Evolutionary conservation across 1,140 invertebrate genomes (phyloP).

Genomic region (Aphelenchoides besseyi): DNA sequence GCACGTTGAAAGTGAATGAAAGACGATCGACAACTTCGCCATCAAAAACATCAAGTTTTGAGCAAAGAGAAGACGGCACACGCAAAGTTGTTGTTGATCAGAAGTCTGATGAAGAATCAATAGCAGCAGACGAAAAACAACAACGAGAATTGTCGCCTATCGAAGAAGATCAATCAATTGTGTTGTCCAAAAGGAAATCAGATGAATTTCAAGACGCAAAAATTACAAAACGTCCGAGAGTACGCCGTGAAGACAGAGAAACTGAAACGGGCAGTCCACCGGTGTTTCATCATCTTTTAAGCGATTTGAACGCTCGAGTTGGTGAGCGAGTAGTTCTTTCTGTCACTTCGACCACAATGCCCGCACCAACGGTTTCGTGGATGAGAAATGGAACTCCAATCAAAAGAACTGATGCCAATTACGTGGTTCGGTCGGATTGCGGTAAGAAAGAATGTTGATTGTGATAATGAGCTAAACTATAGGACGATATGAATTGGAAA

Average conservation of each 20-base stretch:
- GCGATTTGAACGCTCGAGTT: conserved; percentile 15
- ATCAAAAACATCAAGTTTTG: not conserved
- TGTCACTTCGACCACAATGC: conserved; percentile 25
- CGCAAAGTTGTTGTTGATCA: too few relatives aligned
- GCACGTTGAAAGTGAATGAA: not conserved
- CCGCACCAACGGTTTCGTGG: conserved; percentile 29
- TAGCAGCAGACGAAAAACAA: not conserved
- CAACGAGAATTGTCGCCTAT: too few relatives aligned
- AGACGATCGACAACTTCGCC: not conserved
- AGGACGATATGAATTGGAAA: conserved; percentile 52
- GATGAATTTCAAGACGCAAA: not conserved
- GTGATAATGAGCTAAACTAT: not conserved
- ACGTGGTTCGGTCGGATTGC: conserved; percentile 11
- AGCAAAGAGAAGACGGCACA: not conserved
- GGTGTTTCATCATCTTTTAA: conserved; percentile 20
- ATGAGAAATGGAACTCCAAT: conserved; percentile 22
- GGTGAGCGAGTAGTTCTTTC: conserved; percentile 23
- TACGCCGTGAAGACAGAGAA: not conserved
- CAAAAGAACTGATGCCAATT: conserved; percentile 11
- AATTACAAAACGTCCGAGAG: not conserved
- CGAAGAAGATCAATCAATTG: not conserved
- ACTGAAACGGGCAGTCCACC: conserved; percentile 24
- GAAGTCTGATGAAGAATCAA: conserved; percentile 12
- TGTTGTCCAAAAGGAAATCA: not conserved
- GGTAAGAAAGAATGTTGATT: conserved; percentile 19